Conservation (phyloP, 2,888 invertebrate species). For the Orchesella flavescens region DNA sequence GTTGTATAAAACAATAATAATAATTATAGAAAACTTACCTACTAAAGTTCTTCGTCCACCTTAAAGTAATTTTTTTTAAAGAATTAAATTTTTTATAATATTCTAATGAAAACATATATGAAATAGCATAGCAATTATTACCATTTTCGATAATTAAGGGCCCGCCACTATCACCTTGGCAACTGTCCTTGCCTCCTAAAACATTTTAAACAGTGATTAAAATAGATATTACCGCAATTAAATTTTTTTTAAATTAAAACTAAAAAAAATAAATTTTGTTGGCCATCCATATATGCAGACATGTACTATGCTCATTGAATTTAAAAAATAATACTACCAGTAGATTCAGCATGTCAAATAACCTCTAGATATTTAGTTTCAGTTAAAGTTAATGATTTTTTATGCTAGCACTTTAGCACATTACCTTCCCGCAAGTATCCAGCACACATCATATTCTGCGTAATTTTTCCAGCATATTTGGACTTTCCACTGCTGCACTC, state of each 20-base stretch:
- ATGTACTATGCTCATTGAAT: too few species aligned
- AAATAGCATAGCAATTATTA: not conserved
- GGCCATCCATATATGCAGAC: too few species aligned
- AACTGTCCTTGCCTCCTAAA: constrained; percentile 66
- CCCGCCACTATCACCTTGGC: constrained; percentile 62
- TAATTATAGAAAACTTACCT: too few species aligned
- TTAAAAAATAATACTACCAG: too few species aligned
- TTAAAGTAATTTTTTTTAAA: not conserved
- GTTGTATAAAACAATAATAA: too few species aligned
- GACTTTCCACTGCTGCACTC: constrained; percentile 77
- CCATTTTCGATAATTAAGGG: constrained; percentile 70
- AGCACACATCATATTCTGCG: constrained; percentile 66
- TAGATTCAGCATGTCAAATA: too few species aligned
- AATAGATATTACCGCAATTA: too few species aligned
- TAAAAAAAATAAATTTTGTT: too few species aligned
- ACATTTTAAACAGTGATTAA: constrained; percentile 30
- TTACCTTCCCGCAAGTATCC: constrained; percentile 16
- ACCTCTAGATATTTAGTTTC: too few species aligned
- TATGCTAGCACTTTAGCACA: too few species aligned
- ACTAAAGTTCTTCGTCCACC: constrained; percentile 67
- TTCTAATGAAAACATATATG: not conserved
- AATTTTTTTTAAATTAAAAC: too few species aligned
- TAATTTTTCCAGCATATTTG: constrained; percentile 67
- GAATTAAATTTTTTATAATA: not conserved
- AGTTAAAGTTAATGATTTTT: too few species aligned